Conservation (phyloP, 2,888 invertebrate genomes). For the Caenorhabditis wallacei region DNA sequence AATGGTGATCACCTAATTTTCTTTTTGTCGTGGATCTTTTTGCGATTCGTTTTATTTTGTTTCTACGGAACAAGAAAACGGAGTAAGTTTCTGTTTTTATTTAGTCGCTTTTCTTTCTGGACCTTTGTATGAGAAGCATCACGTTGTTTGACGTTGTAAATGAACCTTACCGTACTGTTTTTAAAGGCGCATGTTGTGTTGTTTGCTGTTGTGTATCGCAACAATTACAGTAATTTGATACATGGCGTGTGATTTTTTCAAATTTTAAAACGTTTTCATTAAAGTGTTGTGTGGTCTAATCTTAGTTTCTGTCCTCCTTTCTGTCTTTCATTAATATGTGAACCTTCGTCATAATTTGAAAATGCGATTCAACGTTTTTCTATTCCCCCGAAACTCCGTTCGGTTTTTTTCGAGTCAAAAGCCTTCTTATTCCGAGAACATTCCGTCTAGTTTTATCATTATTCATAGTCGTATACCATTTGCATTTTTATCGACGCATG, state of each 20-base stretch:
- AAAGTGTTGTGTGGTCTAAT: not conserved
- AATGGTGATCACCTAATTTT: conserved; percentile 39
- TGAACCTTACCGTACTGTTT: not conserved
- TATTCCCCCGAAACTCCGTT: not conserved
- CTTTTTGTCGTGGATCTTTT: conserved; percentile 3
- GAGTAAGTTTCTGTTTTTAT: conserved; percentile 32
- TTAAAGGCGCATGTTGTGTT: conserved; percentile 31
- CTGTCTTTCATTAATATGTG: not conserved
- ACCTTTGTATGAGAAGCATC: no score
- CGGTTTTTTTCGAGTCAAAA: not conserved
- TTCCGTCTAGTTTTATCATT: not conserved
- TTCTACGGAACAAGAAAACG: conserved; percentile 27
- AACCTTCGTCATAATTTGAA: no score
- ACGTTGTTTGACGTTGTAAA: not conserved
- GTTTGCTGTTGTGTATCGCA: conserved; percentile 8
- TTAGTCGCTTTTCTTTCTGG: no score
- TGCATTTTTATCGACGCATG: not conserved
- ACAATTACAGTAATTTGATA: conserved; percentile 35
- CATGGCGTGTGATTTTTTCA: not conserved
- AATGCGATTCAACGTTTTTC: not conserved
- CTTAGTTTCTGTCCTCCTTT: not conserved
- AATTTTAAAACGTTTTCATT: not conserved
- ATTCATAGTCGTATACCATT: not conserved
- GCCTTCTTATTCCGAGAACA: not conserved
- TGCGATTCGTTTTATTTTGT: conserved; percentile 51